Conservation (phyloP, 2,888 invertebrate genomes). For the Eupeodes latifasciatus region DNA sequence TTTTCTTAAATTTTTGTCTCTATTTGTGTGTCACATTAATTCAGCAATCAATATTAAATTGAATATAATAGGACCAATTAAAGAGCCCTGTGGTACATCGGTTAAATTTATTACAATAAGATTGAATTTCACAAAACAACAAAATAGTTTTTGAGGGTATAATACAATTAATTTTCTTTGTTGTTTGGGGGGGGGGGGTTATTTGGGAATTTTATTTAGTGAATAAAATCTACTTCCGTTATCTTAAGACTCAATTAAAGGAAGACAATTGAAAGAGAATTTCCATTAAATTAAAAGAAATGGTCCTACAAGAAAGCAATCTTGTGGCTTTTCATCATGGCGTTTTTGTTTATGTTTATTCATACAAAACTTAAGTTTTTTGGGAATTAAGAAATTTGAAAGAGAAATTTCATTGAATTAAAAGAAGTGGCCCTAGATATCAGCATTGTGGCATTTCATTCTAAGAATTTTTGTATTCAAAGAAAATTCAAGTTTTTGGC, state of each 20-base stretch:
- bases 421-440: neutral
- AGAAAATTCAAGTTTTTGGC: neutral
- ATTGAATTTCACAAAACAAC: conserved; percentile 10
- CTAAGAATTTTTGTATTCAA: neutral
- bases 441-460: neutral
- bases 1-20: conserved; percentile 42
- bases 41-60: conserved; percentile 40
- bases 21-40: conserved; percentile 10
- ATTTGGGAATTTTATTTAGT: neutral
- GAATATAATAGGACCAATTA: conserved; percentile 42
- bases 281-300: no score
- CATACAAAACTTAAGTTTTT: neutral
- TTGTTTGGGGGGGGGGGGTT: neutral
- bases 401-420: neutral
- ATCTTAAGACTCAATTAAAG: no score
- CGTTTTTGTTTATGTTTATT: neutral
- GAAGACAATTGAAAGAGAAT: no score
- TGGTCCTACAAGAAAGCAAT: neutral
- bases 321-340: neutral
- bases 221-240: no score
- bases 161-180: neutral
- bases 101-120: conserved; percentile 10
- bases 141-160: neutral
- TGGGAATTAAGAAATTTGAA: neutral
- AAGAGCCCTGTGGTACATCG: conserved; percentile 27